Conservation (phyloP, 2,113 vertebrate species). For the Aptenodytes forsteri region DNA sequence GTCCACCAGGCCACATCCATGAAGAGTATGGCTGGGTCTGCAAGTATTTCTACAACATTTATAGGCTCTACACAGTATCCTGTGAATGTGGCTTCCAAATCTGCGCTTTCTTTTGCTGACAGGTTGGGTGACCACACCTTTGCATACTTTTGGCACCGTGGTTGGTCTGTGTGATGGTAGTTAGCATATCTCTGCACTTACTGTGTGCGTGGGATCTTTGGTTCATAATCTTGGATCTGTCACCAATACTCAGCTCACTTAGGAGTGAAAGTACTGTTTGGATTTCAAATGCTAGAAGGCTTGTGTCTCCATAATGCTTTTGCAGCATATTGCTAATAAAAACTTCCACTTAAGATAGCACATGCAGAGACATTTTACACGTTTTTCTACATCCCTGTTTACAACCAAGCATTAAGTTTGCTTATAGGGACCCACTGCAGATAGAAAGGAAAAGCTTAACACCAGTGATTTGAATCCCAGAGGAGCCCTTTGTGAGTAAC, state of each 20-base stretch:
- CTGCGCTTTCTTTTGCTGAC: neutral
- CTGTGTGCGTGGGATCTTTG: neutral
- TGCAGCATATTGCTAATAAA: neutral
- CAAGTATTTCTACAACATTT: neutral
- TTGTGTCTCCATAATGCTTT: neutral
- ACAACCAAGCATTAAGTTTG: neutral
- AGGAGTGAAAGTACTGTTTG: neutral
- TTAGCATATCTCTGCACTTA: neutral
- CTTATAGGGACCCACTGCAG: neutral
- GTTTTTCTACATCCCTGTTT: neutral
- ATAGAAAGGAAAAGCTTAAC: neutral
- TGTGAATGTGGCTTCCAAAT: neutral
- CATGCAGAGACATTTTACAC: neutral
- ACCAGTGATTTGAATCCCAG: neutral
- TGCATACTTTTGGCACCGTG: neutral
- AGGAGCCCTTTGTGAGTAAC: neutral
- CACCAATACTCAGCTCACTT: neutral
- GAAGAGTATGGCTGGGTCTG: neutral
- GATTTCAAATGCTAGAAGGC: neutral
- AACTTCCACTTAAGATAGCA: neutral
- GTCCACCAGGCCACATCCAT: neutral
- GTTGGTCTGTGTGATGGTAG: neutral
- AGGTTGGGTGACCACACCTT: neutral
- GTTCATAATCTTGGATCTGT: neutral
- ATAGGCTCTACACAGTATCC: neutral